Evolutionary conservation across 2,888 invertebrate species (phyloP).

Genomic region (Troglohyphantes excavatus): DNA sequence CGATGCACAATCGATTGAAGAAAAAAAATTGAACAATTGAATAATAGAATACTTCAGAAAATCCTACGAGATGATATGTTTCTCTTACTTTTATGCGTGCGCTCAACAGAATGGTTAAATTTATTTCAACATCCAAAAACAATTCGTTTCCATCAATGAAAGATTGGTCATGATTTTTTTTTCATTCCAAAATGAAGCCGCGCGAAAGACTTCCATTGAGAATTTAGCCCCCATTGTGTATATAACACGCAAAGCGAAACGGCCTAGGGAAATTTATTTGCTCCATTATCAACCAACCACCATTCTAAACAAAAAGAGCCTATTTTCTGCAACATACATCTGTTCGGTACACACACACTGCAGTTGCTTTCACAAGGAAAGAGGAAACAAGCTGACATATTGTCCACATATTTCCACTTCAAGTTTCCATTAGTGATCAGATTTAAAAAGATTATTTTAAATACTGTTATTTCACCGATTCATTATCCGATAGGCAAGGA

Average conservation of each 20-base stretch:
- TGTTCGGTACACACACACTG: constrained; percentile 1
- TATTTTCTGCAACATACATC: background rate
- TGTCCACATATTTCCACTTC: too few species aligned
- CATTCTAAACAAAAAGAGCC: background rate
- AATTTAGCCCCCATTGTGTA: background rate
- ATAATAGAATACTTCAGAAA: background rate
- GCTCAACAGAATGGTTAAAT: background rate
- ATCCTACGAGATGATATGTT: background rate
- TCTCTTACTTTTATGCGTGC: background rate
- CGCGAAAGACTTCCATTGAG: background rate
- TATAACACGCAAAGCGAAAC: background rate
- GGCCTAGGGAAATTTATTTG: background rate
- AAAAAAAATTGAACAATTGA: background rate
- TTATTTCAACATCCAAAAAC: background rate
- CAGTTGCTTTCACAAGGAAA: background rate
- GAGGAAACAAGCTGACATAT: background rate
- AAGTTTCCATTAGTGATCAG: too few species aligned
- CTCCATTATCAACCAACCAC: background rate
- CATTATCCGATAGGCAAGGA: too few species aligned
- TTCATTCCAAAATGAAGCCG: background rate
- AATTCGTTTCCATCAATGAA: constrained; percentile 2
- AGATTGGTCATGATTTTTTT: background rate
- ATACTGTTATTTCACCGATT: too few species aligned
- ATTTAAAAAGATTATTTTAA: too few species aligned
- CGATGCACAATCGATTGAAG: background rate